Base-by-base conservation (phyloP, 2,797 vertebrate genomes). In the Pangasius krempfi region DNA sequence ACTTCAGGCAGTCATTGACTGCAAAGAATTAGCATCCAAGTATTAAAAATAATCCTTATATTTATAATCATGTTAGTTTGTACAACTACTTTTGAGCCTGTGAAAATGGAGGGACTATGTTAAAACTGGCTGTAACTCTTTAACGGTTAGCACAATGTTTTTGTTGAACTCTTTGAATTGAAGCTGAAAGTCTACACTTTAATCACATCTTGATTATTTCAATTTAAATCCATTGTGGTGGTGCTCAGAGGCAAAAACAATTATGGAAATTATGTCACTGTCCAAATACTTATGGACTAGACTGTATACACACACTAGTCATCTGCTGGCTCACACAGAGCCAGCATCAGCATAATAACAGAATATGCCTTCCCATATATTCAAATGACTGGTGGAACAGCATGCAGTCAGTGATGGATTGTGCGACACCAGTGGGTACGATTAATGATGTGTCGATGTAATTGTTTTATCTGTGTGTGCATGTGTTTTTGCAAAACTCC, bases 391-490 rank as follows among this genome's bases (percentile, higher is more conserved):
- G 4, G 5, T 52, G 44, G 13, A 84, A 84, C 68, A 84, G 37
- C 58, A 80, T 30, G 6, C 6, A 58, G 8, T 83, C 33, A 44
- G 44, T 83, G 40, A 83, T 47, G 58, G 37, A 62, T 44, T 47
- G 58, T 56, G 25, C 37, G 9, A 82, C 56, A 60, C 80, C 80
- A 82, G 80, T 22, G 44, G 33, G 80, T 64, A 58, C 60, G 40
- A 64, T 47, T n/a, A 83, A 83, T 10, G 40, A 64, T 18, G 40
- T n/a, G 47, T 47, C 25, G 2, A 64, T n/a, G 27, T 47, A 3
- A 83, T n/a, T 64, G 81, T 47, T 83, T 60, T 86, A n/a, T 58
- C 7, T 81, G 50, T 76, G 62, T 54, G 27, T 68, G 58, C 47
- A 75, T 56, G 52, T 56, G 47, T 81, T 58, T 85, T 73, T 30